Base-by-base conservation (phyloP, 2,113 vertebrate genomes). In the Heliornis fulica region DNA sequence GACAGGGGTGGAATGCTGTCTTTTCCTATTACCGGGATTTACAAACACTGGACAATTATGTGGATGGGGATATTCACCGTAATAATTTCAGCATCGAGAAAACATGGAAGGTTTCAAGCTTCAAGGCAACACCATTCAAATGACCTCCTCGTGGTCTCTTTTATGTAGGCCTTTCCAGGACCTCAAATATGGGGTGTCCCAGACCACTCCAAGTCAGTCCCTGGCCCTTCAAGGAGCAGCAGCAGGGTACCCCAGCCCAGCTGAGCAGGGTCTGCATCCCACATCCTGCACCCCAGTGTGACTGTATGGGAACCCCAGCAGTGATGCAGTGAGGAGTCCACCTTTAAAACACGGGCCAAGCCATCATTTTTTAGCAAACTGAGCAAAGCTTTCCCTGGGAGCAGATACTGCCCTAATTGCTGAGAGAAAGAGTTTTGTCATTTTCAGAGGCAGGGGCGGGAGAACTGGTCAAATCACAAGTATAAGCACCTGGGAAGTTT, bases 201-300 rank as follows among this genome's bases (percentile, higher is more conserved):
- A 78, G 15, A 18, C 7, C 41, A 13, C 13, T 41, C 36, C 76
- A 60, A 38, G 38, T 2, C 40, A 53, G 28, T 10, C 7, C 34
- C 17, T 12, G 57, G 26, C 2, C 22, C 21, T 43, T 25, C 1
- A 1, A 4, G 41, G 13, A 12, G n/a, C 40, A 64, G 59, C 40
- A 80, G 51, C 13, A 50, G 12, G 11, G 9, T 22, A 4, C 3
- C 1, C 6, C 19, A 74, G 13, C 16, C 38, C 0, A 0, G 0
- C 10, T 3, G 3, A 83, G 21, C 3, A 1, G 45, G 36, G 29
- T 22, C 40, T 26, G 40, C 17, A 60, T 26, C 34, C 80, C 7
- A 0, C 2, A 3, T 26, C 40, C 74, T 17, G 25, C 18, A 1
- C 5, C 21, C 21, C 2, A 0, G 4, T 8, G 68, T 0, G 3